phyloP scores from a whole-genome alignment of 2,113 vertebrate species.

The Tretioscincus oriximinensis region DNA sequence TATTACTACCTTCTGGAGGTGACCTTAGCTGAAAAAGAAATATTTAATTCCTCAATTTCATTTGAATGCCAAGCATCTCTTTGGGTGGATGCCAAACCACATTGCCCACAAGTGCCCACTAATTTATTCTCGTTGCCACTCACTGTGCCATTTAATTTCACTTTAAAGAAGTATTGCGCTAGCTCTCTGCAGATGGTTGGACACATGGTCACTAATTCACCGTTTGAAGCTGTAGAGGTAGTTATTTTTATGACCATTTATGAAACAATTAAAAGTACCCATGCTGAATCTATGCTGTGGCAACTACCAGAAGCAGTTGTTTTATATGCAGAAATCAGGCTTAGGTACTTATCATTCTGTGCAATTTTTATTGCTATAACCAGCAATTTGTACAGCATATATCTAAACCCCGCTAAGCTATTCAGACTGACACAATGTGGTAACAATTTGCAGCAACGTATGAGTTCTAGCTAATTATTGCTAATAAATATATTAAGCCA shows the following conservation, averaged over 20 bases:
- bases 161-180: neutral
- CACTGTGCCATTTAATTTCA: neutral
- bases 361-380: conserved; percentile 43
- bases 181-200: neutral
- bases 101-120: neutral
- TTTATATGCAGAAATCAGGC: conserved; percentile 3
- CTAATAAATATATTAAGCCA: conserved; percentile 20
- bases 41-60: conserved; percentile 2
- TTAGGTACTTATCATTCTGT: conserved; percentile 10
- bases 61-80: conserved; percentile 5
- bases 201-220: neutral
- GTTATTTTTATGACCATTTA: conserved; percentile 23
- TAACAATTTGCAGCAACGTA: conserved; percentile 27
- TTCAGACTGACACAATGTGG: conserved; percentile 26
- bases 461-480: conserved; percentile 43
- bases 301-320: conserved; percentile 22
- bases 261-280: conserved; percentile 48
- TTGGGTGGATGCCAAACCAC: neutral
- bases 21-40: neutral
- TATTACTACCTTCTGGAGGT: neutral
- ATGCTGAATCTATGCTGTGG: conserved; percentile 16
- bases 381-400: conserved; percentile 39
- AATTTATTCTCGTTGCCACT: accelerated
- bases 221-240: neutral
- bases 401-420: neutral